Evolutionary conservation across 2,888 invertebrate species (phyloP).

Genomic region (Microchrysa polita): DNA sequence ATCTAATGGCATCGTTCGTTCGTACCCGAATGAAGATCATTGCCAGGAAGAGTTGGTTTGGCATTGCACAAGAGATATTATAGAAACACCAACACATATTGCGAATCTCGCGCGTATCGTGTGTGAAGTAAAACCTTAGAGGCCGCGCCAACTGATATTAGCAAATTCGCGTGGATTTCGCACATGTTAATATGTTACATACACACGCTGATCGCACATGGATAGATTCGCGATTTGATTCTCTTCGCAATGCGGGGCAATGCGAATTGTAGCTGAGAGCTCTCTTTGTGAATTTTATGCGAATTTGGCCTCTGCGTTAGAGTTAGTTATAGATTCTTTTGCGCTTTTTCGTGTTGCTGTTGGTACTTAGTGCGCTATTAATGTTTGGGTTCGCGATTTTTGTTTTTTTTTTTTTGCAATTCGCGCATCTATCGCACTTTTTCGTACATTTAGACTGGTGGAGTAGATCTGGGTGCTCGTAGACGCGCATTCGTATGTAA

Average conservation of each 20-base stretch:
- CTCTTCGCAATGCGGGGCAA: conserved; percentile 22
- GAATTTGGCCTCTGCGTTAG: not conserved
- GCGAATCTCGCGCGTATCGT: not conserved
- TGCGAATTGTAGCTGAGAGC: not conserved
- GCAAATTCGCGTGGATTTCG: conserved; percentile 13
- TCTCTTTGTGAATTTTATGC: conserved; percentile 25
- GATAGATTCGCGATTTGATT: not conserved
- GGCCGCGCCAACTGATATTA: not conserved
- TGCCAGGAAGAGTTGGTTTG: conserved; percentile 21
- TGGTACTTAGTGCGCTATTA: not conserved
- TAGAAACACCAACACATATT: not conserved
- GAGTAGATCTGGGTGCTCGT: not conserved
- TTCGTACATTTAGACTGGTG: not conserved
- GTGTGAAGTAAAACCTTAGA: not conserved
- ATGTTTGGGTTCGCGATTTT: not conserved
- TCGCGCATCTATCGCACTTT: conserved; percentile 8
- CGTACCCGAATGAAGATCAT: conserved; percentile 19
- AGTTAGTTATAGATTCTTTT: not conserved
- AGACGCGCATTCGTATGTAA: too few relatives aligned
- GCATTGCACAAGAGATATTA: conserved; percentile 1
- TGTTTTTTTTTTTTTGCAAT: conserved; percentile 8
- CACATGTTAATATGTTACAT: conserved; percentile 6
- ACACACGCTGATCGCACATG: conserved; percentile 1
- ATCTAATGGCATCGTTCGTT: conserved; percentile 4
- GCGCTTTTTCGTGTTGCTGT: not conserved